Conservation (phyloP, 1,140 invertebrate species). For the Drosophila triauraria region DNA sequence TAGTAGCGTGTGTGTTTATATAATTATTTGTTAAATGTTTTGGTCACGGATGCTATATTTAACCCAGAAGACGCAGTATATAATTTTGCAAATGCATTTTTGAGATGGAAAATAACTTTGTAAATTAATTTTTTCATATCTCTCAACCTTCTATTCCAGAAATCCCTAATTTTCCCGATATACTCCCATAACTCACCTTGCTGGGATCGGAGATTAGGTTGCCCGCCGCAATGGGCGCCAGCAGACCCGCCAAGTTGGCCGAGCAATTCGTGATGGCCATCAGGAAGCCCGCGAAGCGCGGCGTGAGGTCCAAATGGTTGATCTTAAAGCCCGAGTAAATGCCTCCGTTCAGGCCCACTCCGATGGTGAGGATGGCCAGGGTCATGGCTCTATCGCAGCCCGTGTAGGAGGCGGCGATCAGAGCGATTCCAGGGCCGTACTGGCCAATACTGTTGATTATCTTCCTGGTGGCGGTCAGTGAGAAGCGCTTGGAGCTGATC, state of each 20-base stretch:
- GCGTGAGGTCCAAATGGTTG: conserved; percentile 96
- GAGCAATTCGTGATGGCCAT: conserved; percentile 97
- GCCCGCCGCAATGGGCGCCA: conserved; percentile 93
- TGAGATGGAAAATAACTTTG: too few relatives aligned
- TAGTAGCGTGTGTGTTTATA: neutral
- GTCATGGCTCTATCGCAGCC: conserved; percentile 91
- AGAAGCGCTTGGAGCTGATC: conserved; percentile 90
- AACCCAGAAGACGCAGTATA: neutral
- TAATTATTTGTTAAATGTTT: conserved; percentile 6
- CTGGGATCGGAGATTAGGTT: conserved; percentile 89
- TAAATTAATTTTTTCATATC: too few relatives aligned
- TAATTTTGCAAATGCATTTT: neutral
- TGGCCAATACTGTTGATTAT: conserved; percentile 92
- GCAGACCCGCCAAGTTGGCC: conserved; percentile 94
- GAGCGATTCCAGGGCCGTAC: conserved; percentile 90
- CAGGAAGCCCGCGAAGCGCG: conserved; percentile 94
- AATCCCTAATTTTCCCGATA: too few relatives aligned
- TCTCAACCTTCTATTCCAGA: too few relatives aligned
- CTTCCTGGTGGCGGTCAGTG: conserved; percentile 91
- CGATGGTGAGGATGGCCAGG: conserved; percentile 90
- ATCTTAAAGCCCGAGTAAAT: conserved; percentile 94
- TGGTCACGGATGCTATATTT: conserved; percentile 6
- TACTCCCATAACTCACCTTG: conserved; percentile 88
- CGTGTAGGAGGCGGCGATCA: conserved; percentile 92
- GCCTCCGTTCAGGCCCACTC: conserved; percentile 93